Percentiles rank a stretch among this genome's conserved stretches.
phyloP scores from a whole-genome alignment of 2,113 vertebrate species.

The Helogale parvula region DNA sequence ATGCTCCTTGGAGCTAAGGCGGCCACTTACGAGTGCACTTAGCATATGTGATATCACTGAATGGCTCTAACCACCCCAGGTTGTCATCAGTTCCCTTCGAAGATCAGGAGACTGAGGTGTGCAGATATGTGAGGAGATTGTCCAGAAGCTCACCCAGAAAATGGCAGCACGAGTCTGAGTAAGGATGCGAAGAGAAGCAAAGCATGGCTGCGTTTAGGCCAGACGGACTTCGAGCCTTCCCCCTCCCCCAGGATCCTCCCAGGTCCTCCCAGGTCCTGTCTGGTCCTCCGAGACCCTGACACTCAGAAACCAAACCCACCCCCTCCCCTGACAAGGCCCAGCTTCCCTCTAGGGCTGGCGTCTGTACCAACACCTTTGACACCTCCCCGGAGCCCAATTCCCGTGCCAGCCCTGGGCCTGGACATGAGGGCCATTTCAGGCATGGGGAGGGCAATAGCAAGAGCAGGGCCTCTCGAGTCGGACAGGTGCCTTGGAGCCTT shows the following conservation, averaged over 20 bases:
- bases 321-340: background rate
- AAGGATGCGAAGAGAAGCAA: rapidly evolving
- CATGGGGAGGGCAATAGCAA: background rate
- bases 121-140: background rate
- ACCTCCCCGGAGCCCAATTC: background rate
- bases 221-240: rapidly evolving
- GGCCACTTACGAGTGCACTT: background rate
- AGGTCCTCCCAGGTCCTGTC: no score
- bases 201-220: background rate
- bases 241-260: background rate
- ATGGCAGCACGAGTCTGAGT: background rate
- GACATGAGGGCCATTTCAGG: background rate
- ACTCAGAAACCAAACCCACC: background rate
- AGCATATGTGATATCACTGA: rapidly evolving
- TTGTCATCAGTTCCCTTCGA: background rate
- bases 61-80: background rate
- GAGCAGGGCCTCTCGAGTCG: background rate
- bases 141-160: background rate
- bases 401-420: background rate
- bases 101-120: background rate
- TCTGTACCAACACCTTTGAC: background rate
- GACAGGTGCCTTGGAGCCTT: background rate
- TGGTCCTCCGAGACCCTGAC: background rate
- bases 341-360: background rate
- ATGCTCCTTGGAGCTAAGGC: background rate